Conservation (phyloP, 2,888 invertebrate species). For the Catocala nupta region DNA sequence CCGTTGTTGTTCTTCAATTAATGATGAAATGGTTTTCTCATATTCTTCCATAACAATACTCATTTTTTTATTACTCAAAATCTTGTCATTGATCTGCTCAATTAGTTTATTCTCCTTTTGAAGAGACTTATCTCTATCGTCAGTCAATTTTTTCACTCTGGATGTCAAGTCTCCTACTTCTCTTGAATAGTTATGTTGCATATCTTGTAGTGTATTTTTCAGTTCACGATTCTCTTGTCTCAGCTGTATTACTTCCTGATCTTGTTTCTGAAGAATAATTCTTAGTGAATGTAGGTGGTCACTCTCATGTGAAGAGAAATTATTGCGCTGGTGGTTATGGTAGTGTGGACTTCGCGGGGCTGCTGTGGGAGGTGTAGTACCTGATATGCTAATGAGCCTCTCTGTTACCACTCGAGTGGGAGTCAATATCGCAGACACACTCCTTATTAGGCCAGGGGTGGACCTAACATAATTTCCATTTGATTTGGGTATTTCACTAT, state of each 20-base stretch:
- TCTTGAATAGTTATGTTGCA: slow-evolving; percentile 67
- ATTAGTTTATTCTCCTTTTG: slow-evolving; percentile 70
- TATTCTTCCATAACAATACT: slow-evolving; percentile 92
- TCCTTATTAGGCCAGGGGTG: slow-evolving; percentile 75
- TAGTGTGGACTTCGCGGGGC: slow-evolving; percentile 73
- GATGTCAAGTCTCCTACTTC: slow-evolving; percentile 68
- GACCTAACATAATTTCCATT: slow-evolving; percentile 52
- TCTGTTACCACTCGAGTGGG: slow-evolving; percentile 78
- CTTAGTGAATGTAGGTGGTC: slow-evolving; percentile 74
- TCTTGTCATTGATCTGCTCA: slow-evolving; percentile 75
- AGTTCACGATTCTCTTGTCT: slow-evolving; percentile 77
- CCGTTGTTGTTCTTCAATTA: slow-evolving; percentile 91
- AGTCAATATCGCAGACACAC: slow-evolving; percentile 79
- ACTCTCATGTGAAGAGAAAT: slow-evolving; percentile 62
- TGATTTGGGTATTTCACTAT: slow-evolving; percentile 61
- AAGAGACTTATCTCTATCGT: slow-evolving; percentile 67
- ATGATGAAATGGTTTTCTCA: slow-evolving; percentile 92
- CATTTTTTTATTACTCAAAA: slow-evolving; percentile 80
- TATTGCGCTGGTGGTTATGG: slow-evolving; percentile 33
- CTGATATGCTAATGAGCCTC: slow-evolving; percentile 76
- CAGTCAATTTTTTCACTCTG: slow-evolving; percentile 72
- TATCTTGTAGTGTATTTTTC: slow-evolving; percentile 70
- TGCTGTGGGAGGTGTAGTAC: slow-evolving; percentile 74
- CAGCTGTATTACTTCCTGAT: slow-evolving; percentile 73
- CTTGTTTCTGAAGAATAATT: slow-evolving; percentile 77